Evolutionary conservation across 53 echinoderm and acorn worm genomes (phyloP), one percentile per base, ranked within the genome.

Genomic region (Holothuria leucospilota): DNA sequence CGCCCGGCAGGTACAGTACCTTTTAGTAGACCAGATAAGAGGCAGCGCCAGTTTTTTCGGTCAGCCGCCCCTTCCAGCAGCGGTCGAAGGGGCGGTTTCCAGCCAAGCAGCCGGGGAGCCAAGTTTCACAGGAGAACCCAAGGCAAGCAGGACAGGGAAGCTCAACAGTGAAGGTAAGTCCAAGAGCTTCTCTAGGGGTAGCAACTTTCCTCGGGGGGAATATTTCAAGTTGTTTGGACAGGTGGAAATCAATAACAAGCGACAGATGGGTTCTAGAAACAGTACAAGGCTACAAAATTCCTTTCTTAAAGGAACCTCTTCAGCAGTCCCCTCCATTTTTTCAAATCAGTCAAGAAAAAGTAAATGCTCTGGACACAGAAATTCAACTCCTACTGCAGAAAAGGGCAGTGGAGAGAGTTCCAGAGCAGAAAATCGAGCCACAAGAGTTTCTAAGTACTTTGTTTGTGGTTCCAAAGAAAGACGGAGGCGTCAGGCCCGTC

Each of bases 391-490:
- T 71, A 5, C 23, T 28, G 21, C 40, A 29, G 34, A 71, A 71
- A 71, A 71, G 29, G 12, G 71, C 71, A 71, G 71, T 71, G 4
- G 29, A 71, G 13, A 30, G 3, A 30, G 71, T 30, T 38, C 71
- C 71, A 71, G 71, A 38, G 30, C 40, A 38, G 40, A 11, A 2
- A 71, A 5, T n/a, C n/a, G n/a, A n/a, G n/a, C 34, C 34, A 30
- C 3, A 71, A 18, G 71, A 71, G 40, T 71, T 71, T 18, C 71
- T 71, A 2, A 38, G 71, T 4, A 71, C 71, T n/a, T n/a, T n/a
- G n/a, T n/a, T 71, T 71, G 71, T 71, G 40, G 71, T 71, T 4
- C 71, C 71, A 29, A 71, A 71, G 40, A 71, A 71, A 71, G 39
- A 71, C 40, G 40, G 40, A 9, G 39, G 40, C 8, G 51, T 20